Evolutionary conservation across 1,140 invertebrate species (phyloP).

Genomic region (Prorops nasuta): DNA sequence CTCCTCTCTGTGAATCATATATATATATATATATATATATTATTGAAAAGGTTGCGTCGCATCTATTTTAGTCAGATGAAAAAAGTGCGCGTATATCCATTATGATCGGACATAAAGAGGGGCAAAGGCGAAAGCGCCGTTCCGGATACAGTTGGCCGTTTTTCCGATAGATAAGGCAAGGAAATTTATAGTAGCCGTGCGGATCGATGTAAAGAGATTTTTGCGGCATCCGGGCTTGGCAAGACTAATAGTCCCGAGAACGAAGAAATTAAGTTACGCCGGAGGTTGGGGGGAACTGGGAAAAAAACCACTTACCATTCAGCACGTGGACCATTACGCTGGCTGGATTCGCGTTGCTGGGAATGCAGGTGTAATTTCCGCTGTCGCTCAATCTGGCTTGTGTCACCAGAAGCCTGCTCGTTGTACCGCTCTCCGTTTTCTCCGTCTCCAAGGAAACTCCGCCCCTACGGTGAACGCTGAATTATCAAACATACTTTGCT

Average conservation of each 20-base stretch:
- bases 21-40: too few species aligned
- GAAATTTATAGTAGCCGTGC: slow-evolving; percentile 7
- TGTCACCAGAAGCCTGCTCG: slow-evolving; percentile 84
- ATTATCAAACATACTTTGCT: slow-evolving; percentile 51
- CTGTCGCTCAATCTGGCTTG: slow-evolving; percentile 82
- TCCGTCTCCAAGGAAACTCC: slow-evolving; percentile 89
- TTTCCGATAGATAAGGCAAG: slow-evolving; percentile 1
- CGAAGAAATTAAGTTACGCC: slow-evolving; percentile 16
- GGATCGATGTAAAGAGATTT: slow-evolving; percentile 19
- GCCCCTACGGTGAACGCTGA: slow-evolving; percentile 58
- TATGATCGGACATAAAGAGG: too few species aligned
- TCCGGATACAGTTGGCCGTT: too few species aligned
- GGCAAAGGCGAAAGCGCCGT: too few species aligned
- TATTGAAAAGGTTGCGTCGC: too few species aligned
- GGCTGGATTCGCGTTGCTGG: slow-evolving; percentile 83
- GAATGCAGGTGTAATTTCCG: slow-evolving; percentile 86
- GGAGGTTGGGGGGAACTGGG: background rate
- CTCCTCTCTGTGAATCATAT: too few species aligned
- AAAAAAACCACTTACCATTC: slow-evolving; percentile 68
- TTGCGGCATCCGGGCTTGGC: slow-evolving; percentile 15
- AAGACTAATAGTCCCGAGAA: slow-evolving; percentile 15
- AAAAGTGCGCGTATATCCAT: too few species aligned
- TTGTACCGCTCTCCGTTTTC: slow-evolving; percentile 83
- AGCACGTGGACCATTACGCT: slow-evolving; percentile 86
- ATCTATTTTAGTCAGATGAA: too few species aligned